Evolutionary conservation across 1,140 invertebrate species (phyloP).

Genomic region (Ericerus pela): DNA sequence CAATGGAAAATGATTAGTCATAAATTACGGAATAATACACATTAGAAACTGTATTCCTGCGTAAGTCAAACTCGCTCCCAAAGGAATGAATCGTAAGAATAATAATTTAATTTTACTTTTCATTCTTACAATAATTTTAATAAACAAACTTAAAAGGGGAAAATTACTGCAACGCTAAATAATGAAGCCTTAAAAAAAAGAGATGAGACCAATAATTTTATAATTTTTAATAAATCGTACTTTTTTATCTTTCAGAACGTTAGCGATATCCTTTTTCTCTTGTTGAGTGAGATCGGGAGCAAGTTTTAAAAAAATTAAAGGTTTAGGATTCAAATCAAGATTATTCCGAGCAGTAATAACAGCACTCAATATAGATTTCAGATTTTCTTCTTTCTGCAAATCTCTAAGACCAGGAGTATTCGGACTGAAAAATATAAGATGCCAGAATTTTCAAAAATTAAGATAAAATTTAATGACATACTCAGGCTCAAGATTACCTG

Average conservation of each 20-base stretch:
- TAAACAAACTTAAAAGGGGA: neutral
- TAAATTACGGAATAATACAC: no score
- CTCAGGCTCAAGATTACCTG: constrained; percentile 35
- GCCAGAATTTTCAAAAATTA: neutral
- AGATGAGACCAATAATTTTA: neutral
- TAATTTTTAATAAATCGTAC: constrained; percentile 7
- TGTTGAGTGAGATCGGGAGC: constrained; percentile 72
- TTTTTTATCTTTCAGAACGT: constrained; percentile 35
- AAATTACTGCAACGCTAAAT: neutral
- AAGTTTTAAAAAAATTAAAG: constrained; percentile 77
- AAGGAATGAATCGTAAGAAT: no score
- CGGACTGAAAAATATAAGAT: constrained; percentile 41
- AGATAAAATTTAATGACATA: constrained; percentile 8
- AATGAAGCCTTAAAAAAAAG: neutral
- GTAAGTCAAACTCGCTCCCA: no score
- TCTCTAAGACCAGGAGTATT: constrained; percentile 85
- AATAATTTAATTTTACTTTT: no score
- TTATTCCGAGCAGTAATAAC: constrained; percentile 50
- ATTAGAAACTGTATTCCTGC: no score
- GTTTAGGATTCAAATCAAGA: constrained; percentile 34
- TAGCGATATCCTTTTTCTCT: constrained; percentile 72
- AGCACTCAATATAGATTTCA: constrained; percentile 51
- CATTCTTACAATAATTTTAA: no score
- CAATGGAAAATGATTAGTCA: no score
- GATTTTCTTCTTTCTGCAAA: constrained; percentile 62